phyloP scores from a whole-genome alignment of 2,797 vertebrate genomes.

The Australoheros facetus region DNA sequence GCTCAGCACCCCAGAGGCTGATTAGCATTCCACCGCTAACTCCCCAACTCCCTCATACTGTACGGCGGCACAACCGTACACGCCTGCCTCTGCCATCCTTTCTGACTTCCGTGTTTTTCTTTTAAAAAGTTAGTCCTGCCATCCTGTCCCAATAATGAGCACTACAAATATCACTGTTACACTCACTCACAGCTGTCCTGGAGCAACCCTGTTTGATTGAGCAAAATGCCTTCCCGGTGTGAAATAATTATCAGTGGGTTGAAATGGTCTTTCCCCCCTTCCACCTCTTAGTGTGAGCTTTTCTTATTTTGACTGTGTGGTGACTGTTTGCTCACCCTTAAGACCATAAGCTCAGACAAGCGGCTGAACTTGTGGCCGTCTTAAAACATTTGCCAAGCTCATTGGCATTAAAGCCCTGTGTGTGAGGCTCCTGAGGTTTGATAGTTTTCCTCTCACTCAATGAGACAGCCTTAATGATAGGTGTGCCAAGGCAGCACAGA shows the following conservation, averaged over 20 bases:
- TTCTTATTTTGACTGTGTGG: conserved; percentile 41
- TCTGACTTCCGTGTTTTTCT: conserved; percentile 30
- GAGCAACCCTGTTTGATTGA: conserved; percentile 54
- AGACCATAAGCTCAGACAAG: conserved; percentile 43
- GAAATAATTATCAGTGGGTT: conserved; percentile 58
- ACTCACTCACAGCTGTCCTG: conserved; percentile 55
- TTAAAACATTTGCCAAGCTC: conserved; percentile 45
- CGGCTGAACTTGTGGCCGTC: conserved; percentile 33
- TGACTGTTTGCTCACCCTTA: conserved; percentile 34
- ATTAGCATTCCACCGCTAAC: conserved; percentile 75
- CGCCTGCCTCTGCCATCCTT: conserved; percentile 30
- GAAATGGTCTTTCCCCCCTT: conserved; percentile 34
- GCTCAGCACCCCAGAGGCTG: conserved; percentile 72
- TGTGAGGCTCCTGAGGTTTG: conserved; percentile 22
- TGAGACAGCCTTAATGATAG: conserved; percentile 67
- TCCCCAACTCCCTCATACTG: conserved; percentile 65
- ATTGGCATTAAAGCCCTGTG: conserved; percentile 38
- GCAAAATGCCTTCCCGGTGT: conserved; percentile 39
- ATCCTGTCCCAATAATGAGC: conserved; percentile 61
- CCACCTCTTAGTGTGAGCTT: conserved; percentile 27
- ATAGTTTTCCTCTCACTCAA: conserved; percentile 45
- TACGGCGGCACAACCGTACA: conserved; percentile 39
- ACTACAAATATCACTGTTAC: conserved; percentile 57
- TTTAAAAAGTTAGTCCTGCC: conserved; percentile 46
- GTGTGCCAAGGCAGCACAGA: conserved; percentile 47